phyloP scores from a whole-genome alignment of 2,888 invertebrate species.

The Rapana venosa region DNA sequence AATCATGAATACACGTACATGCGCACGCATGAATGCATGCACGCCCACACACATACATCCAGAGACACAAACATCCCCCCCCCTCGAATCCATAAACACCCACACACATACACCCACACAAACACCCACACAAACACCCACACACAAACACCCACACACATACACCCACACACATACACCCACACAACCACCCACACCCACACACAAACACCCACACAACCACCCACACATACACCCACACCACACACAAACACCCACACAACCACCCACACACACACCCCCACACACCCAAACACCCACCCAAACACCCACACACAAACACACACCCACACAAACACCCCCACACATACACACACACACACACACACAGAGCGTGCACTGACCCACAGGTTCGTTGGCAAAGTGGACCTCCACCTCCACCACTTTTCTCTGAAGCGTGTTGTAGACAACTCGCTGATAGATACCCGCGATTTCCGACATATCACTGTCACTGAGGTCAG shows the following conservation, averaged over 20 bases:
- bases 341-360: not conserved
- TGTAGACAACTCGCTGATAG: constrained; percentile 42
- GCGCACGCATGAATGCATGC: not conserved
- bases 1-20: not conserved
- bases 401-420: constrained; percentile 28
- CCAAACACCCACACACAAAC: too few species aligned
- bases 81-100: not conserved
- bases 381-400: constrained; percentile 2
- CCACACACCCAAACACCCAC: not conserved
- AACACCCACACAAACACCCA: not conserved
- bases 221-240: too few species aligned
- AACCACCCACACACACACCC: too few species aligned
- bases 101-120: not conserved
- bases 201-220: too few species aligned
- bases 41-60: not conserved
- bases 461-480: constrained; percentile 44
- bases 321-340: too few species aligned
- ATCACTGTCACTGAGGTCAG: constrained; percentile 37
- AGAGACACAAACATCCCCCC: not conserved
- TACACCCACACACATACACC: not conserved
- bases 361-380: not conserved
- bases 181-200: too few species aligned
- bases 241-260: too few species aligned
- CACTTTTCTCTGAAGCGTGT: constrained; percentile 24
- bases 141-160: not conserved